Percentiles rank a stretch among this genome's conserved stretches.
These are phyloP conservation scores for Varecia variegata DNA, from an alignment of 2,797 vertebrate genomes.

Conservation along the genomic window DNA sequence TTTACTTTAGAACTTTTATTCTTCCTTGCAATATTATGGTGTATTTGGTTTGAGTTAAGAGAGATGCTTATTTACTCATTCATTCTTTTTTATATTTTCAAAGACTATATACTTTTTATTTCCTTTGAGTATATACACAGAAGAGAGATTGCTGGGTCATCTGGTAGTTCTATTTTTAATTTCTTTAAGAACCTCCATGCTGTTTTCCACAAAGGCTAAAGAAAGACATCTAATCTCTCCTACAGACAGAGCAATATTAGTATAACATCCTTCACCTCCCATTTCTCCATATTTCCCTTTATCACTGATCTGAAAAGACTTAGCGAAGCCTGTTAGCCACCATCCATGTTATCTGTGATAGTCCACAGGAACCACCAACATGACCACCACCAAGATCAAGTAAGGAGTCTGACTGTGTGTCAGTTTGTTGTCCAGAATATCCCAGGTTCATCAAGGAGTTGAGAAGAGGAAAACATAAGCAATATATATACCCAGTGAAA, in stretches of 20 bases:
- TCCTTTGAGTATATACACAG: too few species aligned
- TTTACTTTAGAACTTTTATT: not conserved
- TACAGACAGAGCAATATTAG: not conserved
- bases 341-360: not conserved
- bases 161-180: too few species aligned
- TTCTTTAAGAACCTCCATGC: too few species aligned
- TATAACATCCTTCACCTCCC: not conserved
- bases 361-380: not conserved
- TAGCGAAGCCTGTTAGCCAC: not conserved
- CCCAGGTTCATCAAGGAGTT: not conserved
- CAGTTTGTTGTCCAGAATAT: not conserved
- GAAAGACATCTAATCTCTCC: not conserved
- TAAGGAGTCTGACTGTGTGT: not conserved
- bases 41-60: not conserved
- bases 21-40: not conserved
- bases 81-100: not conserved
- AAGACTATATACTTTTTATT: too few species aligned
- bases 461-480: not conserved
- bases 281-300: not conserved
- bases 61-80: not conserved
- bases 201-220: too few species aligned
- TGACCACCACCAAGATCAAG: not conserved
- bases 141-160: too few species aligned
- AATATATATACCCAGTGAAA: not conserved
- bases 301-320: not conserved